Conservation (phyloP, 2,888 invertebrate genomes). For the Himalopsyche kuldschensis region DNA sequence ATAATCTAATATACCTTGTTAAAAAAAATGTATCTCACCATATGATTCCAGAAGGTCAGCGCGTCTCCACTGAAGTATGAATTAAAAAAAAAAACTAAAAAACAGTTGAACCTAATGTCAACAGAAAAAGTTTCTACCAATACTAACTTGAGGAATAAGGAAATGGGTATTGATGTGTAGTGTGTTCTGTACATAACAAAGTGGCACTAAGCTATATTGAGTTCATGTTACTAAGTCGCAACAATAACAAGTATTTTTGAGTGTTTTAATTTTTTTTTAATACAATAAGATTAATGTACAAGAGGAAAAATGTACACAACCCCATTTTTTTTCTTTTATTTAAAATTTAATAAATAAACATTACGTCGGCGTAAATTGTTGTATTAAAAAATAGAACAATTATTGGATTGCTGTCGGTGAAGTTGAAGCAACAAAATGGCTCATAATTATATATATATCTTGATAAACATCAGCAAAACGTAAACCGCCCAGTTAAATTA, state of each 20-base stretch:
- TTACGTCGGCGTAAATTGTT: constrained; percentile 14
- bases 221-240: not conserved
- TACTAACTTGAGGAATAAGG: no score
- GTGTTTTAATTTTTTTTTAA: constrained; percentile 12
- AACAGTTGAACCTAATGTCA: no score
- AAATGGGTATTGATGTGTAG: no score
- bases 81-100: no score
- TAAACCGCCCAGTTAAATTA: constrained; percentile 20
- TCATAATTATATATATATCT: not conserved
- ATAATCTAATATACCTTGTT: no score
- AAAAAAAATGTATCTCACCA: no score
- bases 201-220: not conserved
- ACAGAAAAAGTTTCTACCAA: no score
- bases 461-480: constrained; percentile 8
- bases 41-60: no score
- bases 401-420: constrained; percentile 5
- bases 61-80: no score
- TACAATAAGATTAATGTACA: constrained; percentile 32
- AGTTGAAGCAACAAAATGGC: not conserved
- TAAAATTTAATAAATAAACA: constrained; percentile 38
- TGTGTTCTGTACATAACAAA: not conserved
- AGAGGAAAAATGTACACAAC: constrained; percentile 34
- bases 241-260: not conserved
- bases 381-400: constrained; percentile 12
- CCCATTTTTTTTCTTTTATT: constrained; percentile 4